Evolutionary conservation across 2,888 invertebrate species (phyloP), one percentile per base, ranked within the genome.

Genomic region (Fissipunctia ypsillon): DNA sequence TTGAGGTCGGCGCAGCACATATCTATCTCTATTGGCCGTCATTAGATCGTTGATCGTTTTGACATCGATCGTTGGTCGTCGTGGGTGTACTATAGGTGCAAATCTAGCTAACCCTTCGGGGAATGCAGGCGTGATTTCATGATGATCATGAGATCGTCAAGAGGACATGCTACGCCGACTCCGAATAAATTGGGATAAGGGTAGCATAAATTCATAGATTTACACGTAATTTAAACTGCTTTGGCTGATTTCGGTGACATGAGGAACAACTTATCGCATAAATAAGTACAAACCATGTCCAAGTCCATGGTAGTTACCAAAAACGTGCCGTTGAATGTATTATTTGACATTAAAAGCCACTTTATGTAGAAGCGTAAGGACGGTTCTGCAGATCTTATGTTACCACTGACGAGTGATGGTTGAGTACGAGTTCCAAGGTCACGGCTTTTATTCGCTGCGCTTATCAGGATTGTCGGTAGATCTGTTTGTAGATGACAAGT

Each of bases 401-500:
- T 25, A 25, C 25, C 19, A 38, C 14, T 50, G 19, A 28, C 38
- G 12, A 12, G 19, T 38, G 7, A 9, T 31, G 28, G 16, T 38
- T 38, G 22, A 38, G 2, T 22, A 22, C 9, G 28, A 56, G 10
- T 10, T 28, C 9, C 16, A 41, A 31, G 1, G 16, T 7, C 7
- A 19, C 2, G 1, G 10, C 9, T 38, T 1, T 7, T 28, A 16
- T 31, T n/a, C 10, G 7, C 16, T 59, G 4, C n/a, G 16, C 1
- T 22, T 22, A 16, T 22, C 16, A 48, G 48, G 10, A 12, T n/a
- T 35, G n/a, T 10, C n/a, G 10, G 10, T 35, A 48, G 16, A n/a
- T 64, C 9, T 19, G 41, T 31, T 31, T 14, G 38, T 50, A 69
- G 66, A 69, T 3, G n/a, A 66, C 48, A 38, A 14, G 41, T 56